Evolutionary conservation across 2,797 vertebrate species (phyloP).

Genomic region (Ctenopoma kingsleyae): DNA sequence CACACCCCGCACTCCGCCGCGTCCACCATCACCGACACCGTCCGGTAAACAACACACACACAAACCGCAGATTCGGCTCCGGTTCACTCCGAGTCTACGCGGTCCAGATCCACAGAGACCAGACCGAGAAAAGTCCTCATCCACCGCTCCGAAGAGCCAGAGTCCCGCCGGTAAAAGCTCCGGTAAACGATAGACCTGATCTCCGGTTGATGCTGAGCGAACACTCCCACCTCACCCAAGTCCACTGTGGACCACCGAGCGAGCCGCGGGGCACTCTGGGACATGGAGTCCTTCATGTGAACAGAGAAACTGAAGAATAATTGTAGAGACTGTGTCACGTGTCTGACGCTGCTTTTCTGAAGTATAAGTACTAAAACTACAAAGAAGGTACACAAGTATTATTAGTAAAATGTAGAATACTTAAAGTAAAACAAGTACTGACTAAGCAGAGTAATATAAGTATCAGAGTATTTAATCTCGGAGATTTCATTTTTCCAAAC

Average conservation of each 20-base stretch:
- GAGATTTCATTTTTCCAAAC: no score
- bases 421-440: no score
- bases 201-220: not conserved
- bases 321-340: no score
- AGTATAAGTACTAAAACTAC: no score
- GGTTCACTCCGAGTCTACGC: no score
- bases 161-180: not conserved
- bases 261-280: slow-evolving; percentile 52
- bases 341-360: no score
- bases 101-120: not conserved
- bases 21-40: slow-evolving; percentile 81
- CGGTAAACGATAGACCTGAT: rapidly evolving
- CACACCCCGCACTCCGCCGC: slow-evolving; percentile 94
- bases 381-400: no score
- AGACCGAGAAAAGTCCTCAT: not conserved
- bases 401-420: no score
- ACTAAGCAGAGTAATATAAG: no score
- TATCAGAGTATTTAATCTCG: no score
- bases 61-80: no score
- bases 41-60: not conserved
- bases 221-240: slow-evolving; percentile 45
- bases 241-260: slow-evolving; percentile 22
- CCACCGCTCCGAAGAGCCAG: not conserved
- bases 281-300: slow-evolving; percentile 34
- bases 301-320: no score